phyloP scores from a whole-genome alignment of 1,140 invertebrate species.

The Drosophila erecta region DNA sequence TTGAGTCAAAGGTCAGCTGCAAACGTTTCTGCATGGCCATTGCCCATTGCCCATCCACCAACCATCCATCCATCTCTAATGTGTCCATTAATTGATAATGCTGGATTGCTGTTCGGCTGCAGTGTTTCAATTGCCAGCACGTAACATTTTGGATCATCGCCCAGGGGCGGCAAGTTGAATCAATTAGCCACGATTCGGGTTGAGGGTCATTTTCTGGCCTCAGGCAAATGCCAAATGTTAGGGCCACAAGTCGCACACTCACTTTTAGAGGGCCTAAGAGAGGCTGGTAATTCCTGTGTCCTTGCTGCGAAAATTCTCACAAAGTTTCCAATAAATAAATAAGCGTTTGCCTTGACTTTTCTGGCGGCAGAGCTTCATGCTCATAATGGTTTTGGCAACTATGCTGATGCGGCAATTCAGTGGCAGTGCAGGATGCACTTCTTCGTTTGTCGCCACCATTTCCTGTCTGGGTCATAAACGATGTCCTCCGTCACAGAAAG shows the following conservation, averaged over 20 bases:
- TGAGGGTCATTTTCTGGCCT: conserved; percentile 35
- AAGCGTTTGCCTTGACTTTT: conserved; percentile 42
- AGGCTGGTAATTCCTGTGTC: conserved; percentile 12
- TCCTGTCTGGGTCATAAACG: conserved; percentile 66
- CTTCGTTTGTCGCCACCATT: conserved; percentile 50
- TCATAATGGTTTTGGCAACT: conserved; percentile 54
- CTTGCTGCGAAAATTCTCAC: conserved; percentile 21
- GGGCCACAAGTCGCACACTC: conserved; percentile 37
- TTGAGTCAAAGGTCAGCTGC: conserved; percentile 58
- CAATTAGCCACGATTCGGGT: conserved; percentile 45
- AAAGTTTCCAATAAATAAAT: conserved; percentile 3
- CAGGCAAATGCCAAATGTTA: conserved; percentile 61
- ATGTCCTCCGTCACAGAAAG: conserved; percentile 24
- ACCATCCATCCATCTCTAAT: conserved; percentile 20
- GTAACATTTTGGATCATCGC: conserved; percentile 26
- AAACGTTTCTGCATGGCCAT: conserved; percentile 39
- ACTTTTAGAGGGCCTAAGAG: background rate
- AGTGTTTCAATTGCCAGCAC: conserved; percentile 35
- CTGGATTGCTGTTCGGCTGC: conserved; percentile 22
- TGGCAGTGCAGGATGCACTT: conserved; percentile 19
- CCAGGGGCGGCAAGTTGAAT: conserved; percentile 35
- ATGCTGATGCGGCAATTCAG: conserved; percentile 45
- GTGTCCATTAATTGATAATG: conserved; percentile 50
- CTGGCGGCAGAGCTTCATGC: conserved; percentile 21
- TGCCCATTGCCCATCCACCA: conserved; percentile 2